Base-by-base conservation (phyloP, 2,888 invertebrate genomes). In the Lysandra bellargus region DNA sequence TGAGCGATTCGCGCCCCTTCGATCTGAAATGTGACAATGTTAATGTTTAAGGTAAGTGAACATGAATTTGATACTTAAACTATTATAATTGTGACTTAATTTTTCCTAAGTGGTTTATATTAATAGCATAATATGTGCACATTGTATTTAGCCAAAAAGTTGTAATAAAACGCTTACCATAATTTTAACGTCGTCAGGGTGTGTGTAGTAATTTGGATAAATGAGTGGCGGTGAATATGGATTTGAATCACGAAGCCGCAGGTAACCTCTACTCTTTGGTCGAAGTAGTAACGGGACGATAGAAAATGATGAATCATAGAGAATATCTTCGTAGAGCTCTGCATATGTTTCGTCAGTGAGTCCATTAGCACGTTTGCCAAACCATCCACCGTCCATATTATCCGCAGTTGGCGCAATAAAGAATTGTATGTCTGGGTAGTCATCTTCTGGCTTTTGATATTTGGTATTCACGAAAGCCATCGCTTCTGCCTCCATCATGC, bases 161-260 rank as follows among this genome's bases (percentile, higher is more conserved):
- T 49, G 49, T 3, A 49, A 49, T 9, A 44, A 49, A 49, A 60
- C 9, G 64, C 95, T 93, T 95, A 97, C 97, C 93, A 97, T 89
- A 79, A 96, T 90, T 83, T 96, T 95, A 37, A 98, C 87, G 86
- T 98, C 98, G 60, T 95, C 89, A 0, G 96, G 96, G 85, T 97
- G 95, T 0, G 95, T 90, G 85, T 96, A 97, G 88, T 99, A 99
- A 88, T 98, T 98, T 0, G 99, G 97, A 88, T 97, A 97, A 81
- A 99, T 98, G n/a, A 96, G 88, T 0, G 99, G 98, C 83, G 97
- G 96, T 0, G 96, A 95, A 79, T 95, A 92, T 0, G 98, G 97
- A 87, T 97, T 95, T 0, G 93, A 92, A 77, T 97, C 96, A 83
- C 93, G 95, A 1, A 99, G 90, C 83, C 95, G 92, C 17, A 98